phyloP scores from a whole-genome alignment of 35 echinoderm and acorn worm genomes.

The Heliocidaris erythrogramma region DNA sequence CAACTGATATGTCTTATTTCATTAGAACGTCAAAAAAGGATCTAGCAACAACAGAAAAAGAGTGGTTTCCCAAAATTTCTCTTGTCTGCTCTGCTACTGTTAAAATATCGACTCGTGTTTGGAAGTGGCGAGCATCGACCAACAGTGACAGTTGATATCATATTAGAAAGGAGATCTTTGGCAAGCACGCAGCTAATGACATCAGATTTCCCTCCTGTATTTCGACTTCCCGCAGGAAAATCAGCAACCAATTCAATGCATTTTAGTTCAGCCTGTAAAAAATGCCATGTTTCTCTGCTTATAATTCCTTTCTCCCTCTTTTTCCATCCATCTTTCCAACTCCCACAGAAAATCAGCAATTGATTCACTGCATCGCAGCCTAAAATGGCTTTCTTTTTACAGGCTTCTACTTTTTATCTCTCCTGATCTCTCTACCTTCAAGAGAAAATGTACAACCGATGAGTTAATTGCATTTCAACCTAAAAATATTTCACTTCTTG shows the following conservation, averaged over 20 bases:
- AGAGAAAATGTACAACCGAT: not conserved
- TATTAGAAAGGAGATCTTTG: not conserved
- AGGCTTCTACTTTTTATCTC: not conserved
- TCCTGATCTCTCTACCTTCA: not conserved
- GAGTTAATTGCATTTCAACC: not conserved
- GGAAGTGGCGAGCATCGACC: not conserved
- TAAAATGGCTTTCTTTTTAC: not conserved
- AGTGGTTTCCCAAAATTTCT: no score
- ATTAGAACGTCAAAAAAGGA: no score
- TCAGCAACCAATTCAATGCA: not conserved
- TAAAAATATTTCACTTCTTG: not conserved
- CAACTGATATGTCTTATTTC: no score
- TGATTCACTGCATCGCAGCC: not conserved
- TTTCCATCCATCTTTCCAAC: not conserved
- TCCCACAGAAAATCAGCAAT: not conserved
- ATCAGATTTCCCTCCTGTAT: not conserved
- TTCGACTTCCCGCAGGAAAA: not conserved
- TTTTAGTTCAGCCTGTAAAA: not conserved
- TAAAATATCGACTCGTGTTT: not conserved
- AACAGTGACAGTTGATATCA: not conserved
- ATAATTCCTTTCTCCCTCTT: not conserved
- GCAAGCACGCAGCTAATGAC: not conserved
- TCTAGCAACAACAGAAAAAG: no score
- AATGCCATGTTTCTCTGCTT: not conserved
- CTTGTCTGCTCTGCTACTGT: not conserved